phyloP scores from a whole-genome alignment of 2,797 vertebrate genomes.

The Phylloscopus collybita region DNA sequence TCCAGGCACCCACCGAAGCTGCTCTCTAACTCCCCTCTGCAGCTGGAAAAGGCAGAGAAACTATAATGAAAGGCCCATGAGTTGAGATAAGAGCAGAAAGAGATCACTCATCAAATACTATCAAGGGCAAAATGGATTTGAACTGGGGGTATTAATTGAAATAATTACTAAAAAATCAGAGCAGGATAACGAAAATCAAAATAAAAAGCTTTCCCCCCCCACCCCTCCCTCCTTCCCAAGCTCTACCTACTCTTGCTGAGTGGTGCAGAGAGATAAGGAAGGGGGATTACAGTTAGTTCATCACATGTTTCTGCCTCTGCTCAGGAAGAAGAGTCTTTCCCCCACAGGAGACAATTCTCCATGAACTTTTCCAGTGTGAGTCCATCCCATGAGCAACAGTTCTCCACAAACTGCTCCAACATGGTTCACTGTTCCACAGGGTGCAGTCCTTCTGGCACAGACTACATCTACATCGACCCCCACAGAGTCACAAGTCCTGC shows the following conservation, averaged over 20 bases:
- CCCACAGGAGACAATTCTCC: not conserved
- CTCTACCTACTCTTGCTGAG: accelerated
- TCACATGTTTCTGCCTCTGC: not conserved
- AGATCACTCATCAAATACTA: not conserved
- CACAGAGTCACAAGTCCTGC: not conserved
- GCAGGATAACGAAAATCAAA: not conserved
- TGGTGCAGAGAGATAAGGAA: not conserved
- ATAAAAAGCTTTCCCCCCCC: not conserved
- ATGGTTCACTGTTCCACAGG: accelerated
- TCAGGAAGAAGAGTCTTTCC: not conserved
- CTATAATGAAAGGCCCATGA: not conserved
- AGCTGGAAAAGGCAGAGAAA: not conserved
- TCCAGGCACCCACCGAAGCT: not conserved
- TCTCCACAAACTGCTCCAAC: not conserved
- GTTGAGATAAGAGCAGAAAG: not conserved
- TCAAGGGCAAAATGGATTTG: not conserved
- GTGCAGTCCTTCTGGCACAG: not conserved
- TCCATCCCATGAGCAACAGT: not conserved
- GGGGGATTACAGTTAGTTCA: not conserved
- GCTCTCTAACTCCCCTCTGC: not conserved
- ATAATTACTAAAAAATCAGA: not conserved
- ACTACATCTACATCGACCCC: no score
- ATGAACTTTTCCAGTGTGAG: accelerated
- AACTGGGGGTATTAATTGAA: not conserved
- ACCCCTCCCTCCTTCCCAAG: not conserved